Conservation (phyloP, 2,888 invertebrate genomes). For the Gerris lacustris region DNA sequence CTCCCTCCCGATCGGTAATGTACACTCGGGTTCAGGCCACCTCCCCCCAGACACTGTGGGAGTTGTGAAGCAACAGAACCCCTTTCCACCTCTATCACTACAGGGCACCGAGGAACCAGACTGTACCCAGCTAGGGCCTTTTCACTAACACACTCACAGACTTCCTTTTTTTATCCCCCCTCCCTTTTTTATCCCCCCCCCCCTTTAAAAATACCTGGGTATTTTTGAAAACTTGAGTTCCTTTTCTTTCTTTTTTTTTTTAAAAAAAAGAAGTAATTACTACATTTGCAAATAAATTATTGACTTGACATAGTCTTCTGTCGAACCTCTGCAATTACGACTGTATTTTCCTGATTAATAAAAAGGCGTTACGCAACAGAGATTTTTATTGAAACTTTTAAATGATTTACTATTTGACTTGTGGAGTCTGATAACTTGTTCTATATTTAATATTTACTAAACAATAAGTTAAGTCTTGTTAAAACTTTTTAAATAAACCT, state of each 20-base stretch:
- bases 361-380: too few relatives aligned
- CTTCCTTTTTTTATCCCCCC: slow-evolving; percentile 9
- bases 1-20: slow-evolving; percentile 31
- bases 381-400: too few relatives aligned
- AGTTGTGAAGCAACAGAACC: slow-evolving; percentile 4
- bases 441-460: too few relatives aligned
- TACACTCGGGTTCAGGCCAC: slow-evolving; percentile 31
- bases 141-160: slow-evolving; percentile 3
- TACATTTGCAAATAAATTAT: too few relatives aligned
- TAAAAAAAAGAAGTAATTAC: neutral
- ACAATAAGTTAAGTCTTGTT: too few relatives aligned
- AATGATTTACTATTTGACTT: too few relatives aligned
- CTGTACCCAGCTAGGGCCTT: neutral
- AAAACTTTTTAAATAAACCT: too few relatives aligned
- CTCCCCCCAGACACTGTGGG: slow-evolving; percentile 31
- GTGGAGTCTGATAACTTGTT: too few relatives aligned
- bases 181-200: neutral
- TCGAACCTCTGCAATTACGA: too few relatives aligned
- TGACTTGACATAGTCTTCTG: too few relatives aligned
- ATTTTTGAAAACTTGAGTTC: too few relatives aligned
- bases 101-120: neutral
- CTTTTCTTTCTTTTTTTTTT: neutral
- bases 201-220: neutral
- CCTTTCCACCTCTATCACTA: slow-evolving; percentile 23
- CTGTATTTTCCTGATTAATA: too few relatives aligned